Conservation (phyloP, 1,140 invertebrate species). For the Diachasma alloeum region DNA sequence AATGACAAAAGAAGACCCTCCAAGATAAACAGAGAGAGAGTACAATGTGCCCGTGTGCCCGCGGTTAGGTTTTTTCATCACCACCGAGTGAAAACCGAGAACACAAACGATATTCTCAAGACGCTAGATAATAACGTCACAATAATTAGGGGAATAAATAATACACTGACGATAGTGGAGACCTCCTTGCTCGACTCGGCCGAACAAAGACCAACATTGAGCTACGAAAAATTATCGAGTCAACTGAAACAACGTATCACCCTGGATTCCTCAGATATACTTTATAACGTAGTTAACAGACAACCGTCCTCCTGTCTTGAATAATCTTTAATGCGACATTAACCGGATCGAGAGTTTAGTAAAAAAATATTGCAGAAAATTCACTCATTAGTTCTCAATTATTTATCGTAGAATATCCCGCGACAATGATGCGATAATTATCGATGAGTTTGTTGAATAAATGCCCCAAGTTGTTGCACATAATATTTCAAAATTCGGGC, state of each 20-base stretch:
- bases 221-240: not conserved
- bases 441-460: not conserved
- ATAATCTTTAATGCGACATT: not conserved
- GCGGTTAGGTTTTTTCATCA: constrained; percentile 2
- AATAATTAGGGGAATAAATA: constrained; percentile 39
- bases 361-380: not conserved
- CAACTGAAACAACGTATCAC: not conserved
- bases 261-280: not conserved
- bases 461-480: not conserved
- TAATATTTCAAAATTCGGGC: not conserved
- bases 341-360: not conserved
- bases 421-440: not conserved
- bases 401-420: not conserved
- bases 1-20: not conserved
- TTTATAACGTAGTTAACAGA: not conserved
- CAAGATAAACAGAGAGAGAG: not conserved
- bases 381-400: not conserved
- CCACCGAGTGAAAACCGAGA: constrained; percentile 46
- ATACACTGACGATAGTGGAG: constrained; percentile 35
- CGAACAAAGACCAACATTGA: constrained; percentile 45
- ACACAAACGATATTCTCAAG: constrained; percentile 14
- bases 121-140: constrained; percentile 19
- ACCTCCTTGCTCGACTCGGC: constrained; percentile 29
- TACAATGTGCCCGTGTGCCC: not conserved
- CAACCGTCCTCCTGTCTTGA: not conserved